Evolutionary conservation across 2,888 invertebrate species (phyloP), one percentile per base, ranked within the genome.

Genomic region (Polymixis flavicincta): DNA sequence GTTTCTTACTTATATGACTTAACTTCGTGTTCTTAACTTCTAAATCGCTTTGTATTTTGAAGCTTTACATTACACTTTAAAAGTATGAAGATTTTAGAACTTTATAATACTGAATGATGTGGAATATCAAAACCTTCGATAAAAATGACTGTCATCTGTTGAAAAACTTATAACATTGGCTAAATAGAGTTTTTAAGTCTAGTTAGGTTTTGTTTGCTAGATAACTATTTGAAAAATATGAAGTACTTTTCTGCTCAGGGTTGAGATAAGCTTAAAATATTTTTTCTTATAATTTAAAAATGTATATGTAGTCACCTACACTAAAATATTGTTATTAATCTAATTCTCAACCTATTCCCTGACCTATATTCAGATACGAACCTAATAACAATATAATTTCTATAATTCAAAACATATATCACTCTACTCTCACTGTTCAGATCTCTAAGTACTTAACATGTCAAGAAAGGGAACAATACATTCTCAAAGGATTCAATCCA

Each of bases 1-100:
- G 88, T 90, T 87, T 88, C 85, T 86, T 82, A 78, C 85, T 80
- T 87, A 78, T 88, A 54, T 89, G 80, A 84, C 86, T 88, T 86
- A 83, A 83, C 64, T 71, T 77, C 64, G 32, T 74, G 61, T 66
- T 50, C 69, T 80, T 74, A 70, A 70, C 74, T 84, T 68, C 68
- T 55, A 71, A 61, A 78, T 76, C 66, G 71, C 59, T 85, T 83
- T 76, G 75, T 73, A 45, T 76, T 42, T 75, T 72, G 50, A 75
- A 81, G 48, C 81, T 66, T 57, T 25, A 17, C 22, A n/a, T 60
- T 19, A 59, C 37, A 11, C 45, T 55, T 68, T 37, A 19, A 3
- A 59, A 14, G 1, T 13, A n/a, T 11, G 61, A 2, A 28, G 2
- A 25, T 25, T 25, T 45, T 52, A 7, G 7, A 50, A 76, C n/a